Conservation (phyloP, 2,113 vertebrate species). For the Sceloporus undulatus region DNA sequence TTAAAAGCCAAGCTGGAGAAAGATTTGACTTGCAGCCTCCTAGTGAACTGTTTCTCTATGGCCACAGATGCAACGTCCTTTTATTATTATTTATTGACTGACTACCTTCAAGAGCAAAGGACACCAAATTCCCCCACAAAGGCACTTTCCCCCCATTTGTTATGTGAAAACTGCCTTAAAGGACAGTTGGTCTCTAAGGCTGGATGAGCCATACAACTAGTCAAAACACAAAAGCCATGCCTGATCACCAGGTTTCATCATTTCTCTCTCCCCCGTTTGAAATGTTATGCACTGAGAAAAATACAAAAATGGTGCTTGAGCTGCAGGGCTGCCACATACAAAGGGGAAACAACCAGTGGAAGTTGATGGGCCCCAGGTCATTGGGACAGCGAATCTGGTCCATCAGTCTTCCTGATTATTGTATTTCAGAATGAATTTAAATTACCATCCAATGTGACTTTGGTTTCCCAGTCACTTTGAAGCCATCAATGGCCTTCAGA, state of each 20-base stretch:
- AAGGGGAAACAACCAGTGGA: background rate
- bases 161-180: background rate
- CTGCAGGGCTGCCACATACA: background rate
- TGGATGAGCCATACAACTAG: accelerated
- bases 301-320: background rate
- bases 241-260: background rate
- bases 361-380: too few relatives aligned
- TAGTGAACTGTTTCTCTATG: background rate
- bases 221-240: too few relatives aligned
- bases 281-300: background rate
- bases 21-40: background rate
- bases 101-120: background rate
- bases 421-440: too few relatives aligned
- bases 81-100: too few relatives aligned
- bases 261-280: background rate
- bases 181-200: background rate
- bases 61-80: background rate
- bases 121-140: too few relatives aligned
- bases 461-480: background rate
- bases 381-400: too few relatives aligned
- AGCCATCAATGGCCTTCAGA: background rate
- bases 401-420: too few relatives aligned
- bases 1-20: background rate
- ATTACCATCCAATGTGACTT: too few relatives aligned
- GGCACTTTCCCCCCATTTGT: too few relatives aligned